phyloP scores from a whole-genome alignment of 2,113 vertebrate genomes.

The Oreochromis niloticus region DNA sequence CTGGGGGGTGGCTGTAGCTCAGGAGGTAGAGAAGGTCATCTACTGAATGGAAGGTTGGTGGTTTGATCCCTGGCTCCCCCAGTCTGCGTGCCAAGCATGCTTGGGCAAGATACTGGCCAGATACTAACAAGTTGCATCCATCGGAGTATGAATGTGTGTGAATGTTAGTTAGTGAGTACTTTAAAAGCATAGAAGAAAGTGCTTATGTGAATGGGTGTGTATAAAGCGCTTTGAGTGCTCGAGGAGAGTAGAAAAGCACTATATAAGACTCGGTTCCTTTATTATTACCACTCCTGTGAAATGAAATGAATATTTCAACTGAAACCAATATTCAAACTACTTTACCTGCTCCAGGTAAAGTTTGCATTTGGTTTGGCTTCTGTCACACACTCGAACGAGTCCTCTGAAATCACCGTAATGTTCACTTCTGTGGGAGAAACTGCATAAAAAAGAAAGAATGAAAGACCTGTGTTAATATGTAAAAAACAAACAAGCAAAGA shows the following conservation, averaged over 20 bases:
- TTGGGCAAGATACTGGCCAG: background rate
- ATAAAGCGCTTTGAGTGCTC: background rate
- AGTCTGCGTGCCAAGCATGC: background rate
- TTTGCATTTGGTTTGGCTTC: background rate
- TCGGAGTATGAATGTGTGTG: background rate
- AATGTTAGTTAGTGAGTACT: background rate
- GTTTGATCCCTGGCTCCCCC: background rate
- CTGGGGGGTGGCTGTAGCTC: background rate
- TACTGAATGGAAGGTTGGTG: background rate
- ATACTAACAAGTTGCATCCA: background rate
- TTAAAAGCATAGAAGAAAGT: background rate
- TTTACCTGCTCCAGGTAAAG: background rate
- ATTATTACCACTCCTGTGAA: background rate
- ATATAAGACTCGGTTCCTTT: background rate
- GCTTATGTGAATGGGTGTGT: background rate
- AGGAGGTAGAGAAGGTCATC: background rate
- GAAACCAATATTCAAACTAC: background rate
- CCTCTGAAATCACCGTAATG: background rate
- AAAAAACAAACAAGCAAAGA: background rate
- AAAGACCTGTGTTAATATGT: background rate
- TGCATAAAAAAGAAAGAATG: background rate
- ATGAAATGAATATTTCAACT: background rate
- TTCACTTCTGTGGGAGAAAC: background rate
- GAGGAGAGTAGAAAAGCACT: background rate
- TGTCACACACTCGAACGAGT: background rate